These are phyloP conservation scores for Phocoena phocoena DNA, from an alignment of 2,113 vertebrate species.

Conservation along the genomic window DNA sequence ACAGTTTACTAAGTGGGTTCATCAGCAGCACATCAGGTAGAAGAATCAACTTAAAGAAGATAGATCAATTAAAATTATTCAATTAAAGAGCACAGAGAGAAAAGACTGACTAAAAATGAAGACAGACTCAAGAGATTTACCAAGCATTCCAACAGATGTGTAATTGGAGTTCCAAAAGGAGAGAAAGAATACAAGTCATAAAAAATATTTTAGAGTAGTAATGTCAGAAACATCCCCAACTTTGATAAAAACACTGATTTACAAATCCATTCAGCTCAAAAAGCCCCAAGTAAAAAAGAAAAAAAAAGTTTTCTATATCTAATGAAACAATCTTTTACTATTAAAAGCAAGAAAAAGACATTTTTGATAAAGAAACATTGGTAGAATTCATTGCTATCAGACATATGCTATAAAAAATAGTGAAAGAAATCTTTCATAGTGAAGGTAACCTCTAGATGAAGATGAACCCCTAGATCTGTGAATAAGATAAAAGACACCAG, in stretches of 20 bases:
- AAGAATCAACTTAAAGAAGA: background rate
- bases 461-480: background rate
- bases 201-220: background rate
- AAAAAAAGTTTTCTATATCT: background rate
- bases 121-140: background rate
- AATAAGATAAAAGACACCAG: background rate
- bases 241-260: background rate
- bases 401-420: background rate
- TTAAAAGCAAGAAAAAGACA: background rate
- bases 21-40: too few species aligned
- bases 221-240: background rate
- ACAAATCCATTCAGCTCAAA: background rate
- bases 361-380: background rate
- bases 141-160: background rate
- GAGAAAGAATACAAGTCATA: background rate
- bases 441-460: background rate
- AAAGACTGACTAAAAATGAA: background rate
- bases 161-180: background rate
- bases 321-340: background rate
- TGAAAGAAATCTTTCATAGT: background rate
- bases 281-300: background rate
- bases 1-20: background rate
- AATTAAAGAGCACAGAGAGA: background rate
- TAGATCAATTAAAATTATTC: background rate
- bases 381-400: background rate